Evolutionary conservation across 2,888 invertebrate species (phyloP), one percentile per base, ranked within the genome.

Genomic region (Agrilus biguttatus): DNA sequence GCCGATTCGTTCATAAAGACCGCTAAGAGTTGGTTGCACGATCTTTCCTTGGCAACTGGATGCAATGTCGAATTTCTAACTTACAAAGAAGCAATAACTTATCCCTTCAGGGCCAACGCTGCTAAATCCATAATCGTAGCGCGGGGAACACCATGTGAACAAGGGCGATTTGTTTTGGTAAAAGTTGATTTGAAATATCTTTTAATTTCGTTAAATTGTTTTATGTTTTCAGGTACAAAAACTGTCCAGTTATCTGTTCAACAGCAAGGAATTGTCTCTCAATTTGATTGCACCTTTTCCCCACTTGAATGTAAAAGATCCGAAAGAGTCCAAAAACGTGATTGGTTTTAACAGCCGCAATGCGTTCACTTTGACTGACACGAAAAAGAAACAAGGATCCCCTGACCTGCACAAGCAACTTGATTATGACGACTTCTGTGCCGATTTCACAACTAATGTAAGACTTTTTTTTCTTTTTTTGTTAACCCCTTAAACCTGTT

Each of bases 51-150:
- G 28, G 58, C 57, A 23, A 41, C 58, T 0, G 65, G 63, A 37
- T 41, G 36, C 13, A 43, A 43, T 13, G 44, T 43, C 32, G 17
- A 39, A 14, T 6, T n/a, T 7, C 2, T 10, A 2, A 41, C 82
- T 0, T 80, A 83, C 64, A 56, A 68, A 10, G 71, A 76, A 33
- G 73, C 82, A 1, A 56, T 77, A 12, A 62, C 74, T 1, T 80
- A 84, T 64, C 85, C 86, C 1, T 83, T 83, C 69, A 74, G 90
- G 47, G 71, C 83, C 0, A 80, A 78, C 2, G 84, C 89, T 1
- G 73, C 80, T 36, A 89, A 85, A 58, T 75, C 78, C 41, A 72
- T 83, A 48, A 68, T 91, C 54, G 75, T 74, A 36, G 70, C 86
- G 1, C 71, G 78, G 21, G 77, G 78, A 12, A 70, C 73, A 19